These are phyloP conservation scores for Recurvirostra avosetta DNA, from an alignment of 2,113 vertebrate genomes.

Conservation along the genomic window DNA sequence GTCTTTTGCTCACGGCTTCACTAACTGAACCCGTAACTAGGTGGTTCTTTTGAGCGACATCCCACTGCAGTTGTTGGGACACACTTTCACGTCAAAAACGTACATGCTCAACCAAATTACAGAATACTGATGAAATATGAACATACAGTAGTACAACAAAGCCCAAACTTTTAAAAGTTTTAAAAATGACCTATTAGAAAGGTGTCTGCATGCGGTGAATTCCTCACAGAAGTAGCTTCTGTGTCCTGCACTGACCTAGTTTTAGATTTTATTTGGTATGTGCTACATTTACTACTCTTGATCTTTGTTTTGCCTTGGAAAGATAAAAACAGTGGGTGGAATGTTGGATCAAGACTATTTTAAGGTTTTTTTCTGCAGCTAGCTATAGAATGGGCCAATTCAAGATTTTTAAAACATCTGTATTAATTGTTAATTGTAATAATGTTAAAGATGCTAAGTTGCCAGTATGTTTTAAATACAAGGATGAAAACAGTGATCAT, in stretches of 20 bases:
- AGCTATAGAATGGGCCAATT: background rate
- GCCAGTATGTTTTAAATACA: background rate
- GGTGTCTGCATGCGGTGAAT: background rate
- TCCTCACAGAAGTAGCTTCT: background rate
- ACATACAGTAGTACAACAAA: background rate
- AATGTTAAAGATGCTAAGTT: background rate
- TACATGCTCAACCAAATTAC: background rate
- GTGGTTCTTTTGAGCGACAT: background rate
- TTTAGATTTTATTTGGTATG: background rate
- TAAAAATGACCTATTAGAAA: background rate
- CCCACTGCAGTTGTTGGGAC: background rate
- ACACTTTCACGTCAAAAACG: background rate
- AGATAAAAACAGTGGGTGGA: background rate
- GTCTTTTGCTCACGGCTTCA: background rate
- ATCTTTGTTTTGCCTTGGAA: background rate
- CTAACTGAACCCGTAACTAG: background rate
- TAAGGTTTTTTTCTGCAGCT: background rate
- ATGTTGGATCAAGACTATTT: background rate
- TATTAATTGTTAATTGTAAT: no score
- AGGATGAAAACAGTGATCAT: background rate
- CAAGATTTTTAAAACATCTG: background rate
- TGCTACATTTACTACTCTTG: background rate
- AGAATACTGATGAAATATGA: background rate
- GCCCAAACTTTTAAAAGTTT: background rate
- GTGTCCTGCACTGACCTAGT: background rate